Base-by-base conservation (phyloP, 2,113 vertebrate genomes). In the Eubucco bourcierii region DNA sequence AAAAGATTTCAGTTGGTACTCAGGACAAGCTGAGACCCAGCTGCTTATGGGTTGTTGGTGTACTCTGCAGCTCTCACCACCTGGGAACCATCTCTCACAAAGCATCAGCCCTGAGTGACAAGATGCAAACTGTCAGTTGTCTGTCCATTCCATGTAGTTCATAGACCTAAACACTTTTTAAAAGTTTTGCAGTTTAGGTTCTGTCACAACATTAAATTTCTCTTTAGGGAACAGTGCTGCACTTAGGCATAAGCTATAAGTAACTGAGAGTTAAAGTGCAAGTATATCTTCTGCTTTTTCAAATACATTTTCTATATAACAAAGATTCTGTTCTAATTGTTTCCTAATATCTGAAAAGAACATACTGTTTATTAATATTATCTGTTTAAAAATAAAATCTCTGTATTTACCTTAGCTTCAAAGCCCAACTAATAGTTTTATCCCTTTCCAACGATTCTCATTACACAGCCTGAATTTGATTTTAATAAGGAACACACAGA, bases 81-180 rank as follows among this genome's bases (percentile, higher is more conserved):
- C 93, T 3, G 4, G 68, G 95, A 88, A 85, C 82, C 86, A 19
- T 78, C 93, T 0, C 2, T 90, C 96, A 87, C 85, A 79, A 60
- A 73, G 80, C 96, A 87, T 95, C 90, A 92, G 94, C 74, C 88
- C 88, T 19, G 55, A 93, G 63, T 28, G 80, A 92, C 60, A 33
- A 86, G 91, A 90, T 18, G 34, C 65, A 77, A 93, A 81, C 59
- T 92, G 92, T 66, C 85, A 81, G 46, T 47, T 73, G 29, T 73
- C 70, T 80, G 66, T 31, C 41, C 33, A 10, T 23, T n/a, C 10
- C 71, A 52, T 37, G 70, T 27, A 39, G 80, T 68, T 95, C 76
- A 67, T n/a, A 19, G 53, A 84, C 34, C 52, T 55, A 37, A 85
- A 46, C 23, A 8, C 27, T 58, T 82, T 8, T 10, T 1, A 34